A percentile compares a stretch with the other conserved stretches of the same genome.
These are phyloP conservation scores for Melolontha melolontha DNA, from an alignment of 2,888 invertebrate species.

Conservation along the genomic window DNA sequence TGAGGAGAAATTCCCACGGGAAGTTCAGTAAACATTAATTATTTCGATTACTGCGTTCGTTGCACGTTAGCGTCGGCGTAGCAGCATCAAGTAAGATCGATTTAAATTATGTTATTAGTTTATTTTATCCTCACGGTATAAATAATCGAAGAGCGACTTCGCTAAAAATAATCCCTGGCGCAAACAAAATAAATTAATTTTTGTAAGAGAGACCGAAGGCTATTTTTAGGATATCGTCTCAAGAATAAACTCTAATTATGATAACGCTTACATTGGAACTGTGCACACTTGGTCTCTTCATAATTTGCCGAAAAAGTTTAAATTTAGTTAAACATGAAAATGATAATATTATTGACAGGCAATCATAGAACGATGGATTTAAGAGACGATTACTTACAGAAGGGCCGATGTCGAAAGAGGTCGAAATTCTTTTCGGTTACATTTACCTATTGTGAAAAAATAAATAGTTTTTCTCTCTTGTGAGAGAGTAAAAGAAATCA, in stretches of 20 bases:
- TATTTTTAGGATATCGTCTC: background rate
- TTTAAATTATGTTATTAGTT: conserved; percentile 6
- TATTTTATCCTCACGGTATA: conserved; percentile 1
- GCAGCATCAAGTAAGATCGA: background rate
- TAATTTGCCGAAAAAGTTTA: no score
- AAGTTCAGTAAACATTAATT: conserved; percentile 20
- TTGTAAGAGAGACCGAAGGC: background rate
- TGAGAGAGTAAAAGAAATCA: no score
- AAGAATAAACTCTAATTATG: conserved; percentile 1
- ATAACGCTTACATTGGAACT: no score
- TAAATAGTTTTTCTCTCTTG: no score
- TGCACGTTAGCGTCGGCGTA: background rate
- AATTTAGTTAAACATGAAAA: no score
- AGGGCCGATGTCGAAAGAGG: no score
- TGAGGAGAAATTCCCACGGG: background rate
- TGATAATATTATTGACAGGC: no score
- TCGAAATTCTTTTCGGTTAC: no score
- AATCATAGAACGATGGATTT: no score
- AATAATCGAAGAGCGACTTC: background rate
- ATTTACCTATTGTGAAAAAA: no score
- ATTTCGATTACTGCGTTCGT: conserved; percentile 1
- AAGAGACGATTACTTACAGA: no score
- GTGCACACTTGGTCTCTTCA: no score
- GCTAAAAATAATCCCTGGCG: conserved; percentile 7
- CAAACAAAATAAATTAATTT: conserved; percentile 16